phyloP scores from a whole-genome alignment of 2,113 vertebrate species.

The Antechinus stuartii region DNA sequence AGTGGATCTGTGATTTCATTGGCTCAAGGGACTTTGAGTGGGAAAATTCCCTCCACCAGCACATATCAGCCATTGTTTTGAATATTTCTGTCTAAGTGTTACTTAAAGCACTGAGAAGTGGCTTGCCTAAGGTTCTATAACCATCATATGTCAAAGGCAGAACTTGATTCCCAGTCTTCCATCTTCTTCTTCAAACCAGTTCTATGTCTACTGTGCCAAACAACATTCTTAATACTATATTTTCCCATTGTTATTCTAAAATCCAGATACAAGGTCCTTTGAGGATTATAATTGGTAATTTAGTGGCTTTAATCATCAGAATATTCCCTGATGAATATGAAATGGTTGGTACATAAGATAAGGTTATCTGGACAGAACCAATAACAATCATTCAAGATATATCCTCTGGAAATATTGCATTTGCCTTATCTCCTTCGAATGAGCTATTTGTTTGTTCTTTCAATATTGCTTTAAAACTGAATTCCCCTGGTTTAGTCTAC shows the following conservation, averaged over 20 bases:
- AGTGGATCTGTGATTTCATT: not conserved
- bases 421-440: constrained; percentile 27
- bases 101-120: not conserved
- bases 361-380: not conserved
- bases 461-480: constrained; percentile 26
- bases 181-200: not conserved
- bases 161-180: not conserved
- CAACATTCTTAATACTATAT: not conserved
- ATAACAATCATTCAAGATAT: not conserved
- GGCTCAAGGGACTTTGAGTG: not conserved
- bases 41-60: not conserved
- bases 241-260: not conserved
- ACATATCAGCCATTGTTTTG: not conserved
- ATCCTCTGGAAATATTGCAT: not conserved
- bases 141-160: not conserved
- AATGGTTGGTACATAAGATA: not conserved
- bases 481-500: not conserved
- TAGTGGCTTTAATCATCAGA: not conserved
- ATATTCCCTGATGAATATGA: constrained; percentile 32
- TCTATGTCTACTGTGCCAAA: not conserved
- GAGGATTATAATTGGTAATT: not conserved
- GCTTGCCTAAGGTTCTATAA: not conserved
- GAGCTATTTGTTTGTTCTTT: constrained; percentile 31
- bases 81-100: not conserved
- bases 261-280: constrained; percentile 4